phyloP scores from a whole-genome alignment of 2,113 vertebrate species.

The Elgaria multicarinata region DNA sequence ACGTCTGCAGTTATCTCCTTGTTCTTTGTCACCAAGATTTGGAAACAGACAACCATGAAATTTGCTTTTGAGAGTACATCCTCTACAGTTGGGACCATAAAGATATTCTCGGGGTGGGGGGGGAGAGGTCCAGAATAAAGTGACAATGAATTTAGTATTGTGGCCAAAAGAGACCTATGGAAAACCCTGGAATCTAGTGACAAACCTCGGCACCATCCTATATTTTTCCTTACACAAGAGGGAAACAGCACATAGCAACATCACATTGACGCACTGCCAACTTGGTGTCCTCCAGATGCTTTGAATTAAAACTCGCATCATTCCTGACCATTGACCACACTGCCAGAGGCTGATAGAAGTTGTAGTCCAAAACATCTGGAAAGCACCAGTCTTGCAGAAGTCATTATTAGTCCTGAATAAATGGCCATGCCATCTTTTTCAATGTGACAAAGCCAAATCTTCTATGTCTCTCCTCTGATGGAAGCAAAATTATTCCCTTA shows the following conservation, averaged over 20 bases:
- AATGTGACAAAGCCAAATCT: slow-evolving; percentile 8
- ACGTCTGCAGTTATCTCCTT: background rate
- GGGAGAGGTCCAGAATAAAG: background rate
- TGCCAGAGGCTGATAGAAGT: too few relatives aligned
- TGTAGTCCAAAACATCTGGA: too few relatives aligned
- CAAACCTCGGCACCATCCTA: background rate
- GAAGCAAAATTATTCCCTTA: slow-evolving; percentile 15
- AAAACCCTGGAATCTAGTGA: background rate
- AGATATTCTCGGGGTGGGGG: background rate
- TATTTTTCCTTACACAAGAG: background rate
- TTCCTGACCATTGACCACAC: too few relatives aligned
- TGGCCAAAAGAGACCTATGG: background rate
- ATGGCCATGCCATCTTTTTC: background rate
- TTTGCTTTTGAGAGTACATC: background rate
- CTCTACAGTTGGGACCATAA: background rate
- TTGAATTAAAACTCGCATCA: too few relatives aligned
- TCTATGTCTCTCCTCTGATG: background rate
- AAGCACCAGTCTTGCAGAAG: background rate
- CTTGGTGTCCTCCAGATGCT: too few relatives aligned
- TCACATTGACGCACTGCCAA: background rate
- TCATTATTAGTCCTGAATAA: slow-evolving; percentile 1
- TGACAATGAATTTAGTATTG: background rate
- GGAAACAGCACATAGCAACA: background rate
- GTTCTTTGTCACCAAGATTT: background rate
- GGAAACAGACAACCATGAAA: background rate